Conservation (phyloP, 2,797 vertebrate species). For the Spondyliosoma cantharus region DNA sequence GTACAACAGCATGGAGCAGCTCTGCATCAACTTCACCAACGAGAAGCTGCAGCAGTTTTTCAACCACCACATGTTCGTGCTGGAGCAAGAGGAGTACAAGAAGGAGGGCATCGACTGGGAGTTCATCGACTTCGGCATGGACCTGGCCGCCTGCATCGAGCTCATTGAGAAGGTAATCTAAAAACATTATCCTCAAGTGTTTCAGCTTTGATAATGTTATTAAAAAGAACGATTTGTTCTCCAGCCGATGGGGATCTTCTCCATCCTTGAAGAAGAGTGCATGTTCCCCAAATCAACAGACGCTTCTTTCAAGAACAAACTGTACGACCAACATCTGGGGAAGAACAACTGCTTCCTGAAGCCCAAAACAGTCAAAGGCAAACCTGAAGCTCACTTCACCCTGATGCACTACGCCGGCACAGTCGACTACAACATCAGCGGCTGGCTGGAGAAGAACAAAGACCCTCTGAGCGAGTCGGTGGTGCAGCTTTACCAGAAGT, state of each 20-base stretch:
- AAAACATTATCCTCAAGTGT: not conserved
- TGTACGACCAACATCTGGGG: slow-evolving; percentile 89
- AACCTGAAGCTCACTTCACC: slow-evolving; percentile 79
- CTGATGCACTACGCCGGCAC: slow-evolving; percentile 80
- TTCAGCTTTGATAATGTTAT: not conserved
- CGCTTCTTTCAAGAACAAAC: slow-evolving; percentile 86
- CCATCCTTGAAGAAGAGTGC: slow-evolving; percentile 86
- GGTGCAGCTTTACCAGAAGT: slow-evolving; percentile 85
- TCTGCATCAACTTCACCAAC: slow-evolving; percentile 91
- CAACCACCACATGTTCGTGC: slow-evolving; percentile 91
- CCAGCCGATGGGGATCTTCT: slow-evolving; percentile 77
- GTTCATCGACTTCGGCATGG: slow-evolving; percentile 82
- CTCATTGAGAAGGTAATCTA: slow-evolving; percentile 83
- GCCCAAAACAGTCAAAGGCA: slow-evolving; percentile 82
- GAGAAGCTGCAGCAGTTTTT: slow-evolving; percentile 92
- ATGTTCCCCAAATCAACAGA: slow-evolving; percentile 87
- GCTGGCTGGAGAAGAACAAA: slow-evolving; percentile 87
- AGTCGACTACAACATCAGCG: slow-evolving; percentile 82
- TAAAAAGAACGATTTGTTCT: not conserved
- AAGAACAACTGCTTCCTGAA: slow-evolving; percentile 87
- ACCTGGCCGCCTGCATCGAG: slow-evolving; percentile 83
- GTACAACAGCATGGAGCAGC: slow-evolving; percentile 89
- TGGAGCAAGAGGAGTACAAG: slow-evolving; percentile 77
- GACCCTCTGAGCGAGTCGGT: slow-evolving; percentile 84
- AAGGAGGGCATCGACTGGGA: slow-evolving; percentile 80